phyloP scores from a whole-genome alignment of 1,140 invertebrate species.

The Charaxes varanes region DNA sequence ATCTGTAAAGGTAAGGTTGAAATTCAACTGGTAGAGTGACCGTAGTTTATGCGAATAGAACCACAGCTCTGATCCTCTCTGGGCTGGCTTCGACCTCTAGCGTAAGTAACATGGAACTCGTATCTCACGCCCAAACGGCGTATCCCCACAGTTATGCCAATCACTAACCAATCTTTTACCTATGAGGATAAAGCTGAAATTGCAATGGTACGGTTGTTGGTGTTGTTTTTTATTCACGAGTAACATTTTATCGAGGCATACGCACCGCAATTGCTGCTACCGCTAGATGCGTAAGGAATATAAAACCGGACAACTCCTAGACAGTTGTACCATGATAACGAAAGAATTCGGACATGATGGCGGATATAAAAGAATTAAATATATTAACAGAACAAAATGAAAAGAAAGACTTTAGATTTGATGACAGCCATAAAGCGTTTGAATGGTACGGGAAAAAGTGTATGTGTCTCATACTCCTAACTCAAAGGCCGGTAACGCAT shows the following conservation, averaged over 20 bases:
- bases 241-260: slow-evolving; percentile 19
- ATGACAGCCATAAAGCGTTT: no score
- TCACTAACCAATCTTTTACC: background rate
- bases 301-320: slow-evolving; percentile 29
- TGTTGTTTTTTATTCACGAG: background rate
- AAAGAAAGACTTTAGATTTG: no score
- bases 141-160: background rate
- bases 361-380: no score
- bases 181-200: background rate
- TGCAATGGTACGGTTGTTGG: background rate
- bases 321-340: background rate
- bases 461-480: no score
- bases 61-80: no score
- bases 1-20: background rate
- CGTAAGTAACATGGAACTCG: slow-evolving; percentile 24
- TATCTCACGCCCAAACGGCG: background rate
- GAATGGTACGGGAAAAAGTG: no score
- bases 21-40: background rate
- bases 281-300: slow-evolving; percentile 45
- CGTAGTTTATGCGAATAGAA: no score
- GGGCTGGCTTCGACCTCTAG: no score
- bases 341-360: no score
- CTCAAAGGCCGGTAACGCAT: no score
- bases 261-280: slow-evolving; percentile 38
- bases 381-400: background rate